These are phyloP conservation scores for Antechinus flavipes DNA, from an alignment of 2,113 vertebrate genomes.

Conservation along the genomic window DNA sequence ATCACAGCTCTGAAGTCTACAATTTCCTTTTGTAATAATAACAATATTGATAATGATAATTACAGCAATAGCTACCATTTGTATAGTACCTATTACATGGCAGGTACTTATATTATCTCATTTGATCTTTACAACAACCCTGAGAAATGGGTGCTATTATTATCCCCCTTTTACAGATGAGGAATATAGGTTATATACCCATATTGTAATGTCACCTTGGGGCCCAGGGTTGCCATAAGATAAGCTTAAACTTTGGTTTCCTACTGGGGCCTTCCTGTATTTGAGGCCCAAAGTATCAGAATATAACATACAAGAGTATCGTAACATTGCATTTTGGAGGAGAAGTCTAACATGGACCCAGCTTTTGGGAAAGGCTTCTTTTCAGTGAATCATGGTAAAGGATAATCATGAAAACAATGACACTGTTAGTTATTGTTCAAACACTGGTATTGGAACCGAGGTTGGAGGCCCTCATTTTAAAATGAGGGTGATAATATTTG, in stretches of 20 bases:
- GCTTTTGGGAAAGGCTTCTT: not conserved
- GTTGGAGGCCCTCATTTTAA: not conserved
- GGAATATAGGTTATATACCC: not conserved
- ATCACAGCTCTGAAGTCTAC: not conserved
- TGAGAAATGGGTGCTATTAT: not conserved
- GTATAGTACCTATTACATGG: not conserved
- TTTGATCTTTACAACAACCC: not conserved
- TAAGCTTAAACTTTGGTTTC: not conserved
- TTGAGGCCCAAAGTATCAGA: not conserved
- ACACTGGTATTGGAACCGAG: not conserved
- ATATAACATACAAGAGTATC: not conserved
- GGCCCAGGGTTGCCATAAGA: not conserved
- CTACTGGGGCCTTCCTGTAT: not conserved
- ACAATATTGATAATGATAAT: not conserved
- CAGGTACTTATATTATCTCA: not conserved
- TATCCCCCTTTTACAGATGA: not conserved
- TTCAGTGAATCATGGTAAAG: not conserved
- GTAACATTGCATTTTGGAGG: not conserved
- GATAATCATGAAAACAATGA: not conserved
- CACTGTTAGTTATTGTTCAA: not conserved
- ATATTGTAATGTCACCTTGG: not conserved
- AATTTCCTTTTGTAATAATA: not conserved
- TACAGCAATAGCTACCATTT: not conserved
- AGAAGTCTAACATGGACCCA: not conserved
- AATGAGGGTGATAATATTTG: not conserved